Evolutionary conservation across 2,888 invertebrate species (phyloP).

Genomic region (Brachyptera putata): DNA sequence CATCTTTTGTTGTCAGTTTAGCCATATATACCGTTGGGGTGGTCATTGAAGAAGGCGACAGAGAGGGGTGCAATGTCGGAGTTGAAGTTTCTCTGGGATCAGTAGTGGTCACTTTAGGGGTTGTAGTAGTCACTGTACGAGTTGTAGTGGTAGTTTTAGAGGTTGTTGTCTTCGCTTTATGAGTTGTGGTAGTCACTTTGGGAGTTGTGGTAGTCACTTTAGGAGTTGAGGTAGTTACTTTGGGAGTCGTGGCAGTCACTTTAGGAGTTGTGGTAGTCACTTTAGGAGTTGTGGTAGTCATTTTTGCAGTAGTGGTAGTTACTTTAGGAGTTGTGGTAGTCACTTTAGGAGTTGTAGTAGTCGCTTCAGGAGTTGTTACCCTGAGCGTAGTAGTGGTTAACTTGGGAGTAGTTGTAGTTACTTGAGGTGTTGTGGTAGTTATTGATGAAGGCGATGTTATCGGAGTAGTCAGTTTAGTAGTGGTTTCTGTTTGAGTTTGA

Average conservation of each 20-base stretch:
- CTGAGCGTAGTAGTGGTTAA: conserved; percentile 24
- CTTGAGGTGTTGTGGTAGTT: conserved; percentile 23
- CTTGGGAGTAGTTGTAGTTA: conserved; percentile 20
- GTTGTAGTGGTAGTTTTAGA: not conserved
- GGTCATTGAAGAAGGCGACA: not conserved
- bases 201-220: conserved; percentile 36
- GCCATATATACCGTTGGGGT: conserved; percentile 37
- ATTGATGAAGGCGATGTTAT: not conserved
- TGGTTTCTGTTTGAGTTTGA: conserved; percentile 21
- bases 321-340: conserved; percentile 39
- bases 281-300: conserved; percentile 23
- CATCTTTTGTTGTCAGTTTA: conserved; percentile 33
- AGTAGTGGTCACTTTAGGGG: conserved; percentile 20
- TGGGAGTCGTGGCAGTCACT: conserved; percentile 32
- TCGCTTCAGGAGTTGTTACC: conserved; percentile 20
- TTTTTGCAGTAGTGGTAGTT: conserved; percentile 19
- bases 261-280: conserved; percentile 38
- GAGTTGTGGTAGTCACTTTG: conserved; percentile 34
- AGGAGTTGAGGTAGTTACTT: conserved; percentile 23
- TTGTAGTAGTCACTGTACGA: conserved; percentile 11
- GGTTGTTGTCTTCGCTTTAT: conserved; percentile 29
- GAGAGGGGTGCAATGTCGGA: conserved; percentile 11
- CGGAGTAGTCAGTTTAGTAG: conserved; percentile 22
- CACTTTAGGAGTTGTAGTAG: conserved; percentile 2
- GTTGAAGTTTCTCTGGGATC: conserved; percentile 32